Percentiles rank a stretch among this genome's conserved stretches.
These are phyloP conservation scores for Dicyrtoma fusca DNA, from an alignment of 2,888 invertebrate genomes.

Conservation along the genomic window DNA sequence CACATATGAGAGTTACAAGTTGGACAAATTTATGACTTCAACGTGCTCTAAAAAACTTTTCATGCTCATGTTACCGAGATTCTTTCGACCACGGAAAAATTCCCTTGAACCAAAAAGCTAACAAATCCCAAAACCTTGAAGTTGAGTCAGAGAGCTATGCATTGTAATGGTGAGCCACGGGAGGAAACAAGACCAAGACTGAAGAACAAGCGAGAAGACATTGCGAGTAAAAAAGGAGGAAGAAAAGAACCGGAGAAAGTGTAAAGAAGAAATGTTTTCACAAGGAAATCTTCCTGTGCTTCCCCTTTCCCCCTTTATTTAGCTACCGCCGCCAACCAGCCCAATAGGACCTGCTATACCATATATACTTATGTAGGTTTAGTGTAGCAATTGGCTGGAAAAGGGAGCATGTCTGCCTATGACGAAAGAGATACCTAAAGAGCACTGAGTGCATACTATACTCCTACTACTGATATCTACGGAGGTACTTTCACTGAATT, in stretches of 20 bases:
- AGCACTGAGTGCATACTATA: too few species aligned
- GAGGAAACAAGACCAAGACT: too few species aligned
- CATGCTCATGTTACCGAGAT: conserved; percentile 28
- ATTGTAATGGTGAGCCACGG: too few species aligned
- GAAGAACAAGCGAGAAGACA: too few species aligned
- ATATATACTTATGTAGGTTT: too few species aligned
- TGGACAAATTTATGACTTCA: conserved; percentile 43
- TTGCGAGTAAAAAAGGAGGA: too few species aligned
- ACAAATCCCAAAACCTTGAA: neutral
- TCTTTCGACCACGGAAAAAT: conserved; percentile 33
- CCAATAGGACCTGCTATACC: too few species aligned
- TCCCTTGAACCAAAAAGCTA: conserved; percentile 20
- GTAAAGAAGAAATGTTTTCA: conserved; percentile 9
- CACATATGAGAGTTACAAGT: conserved; percentile 41
- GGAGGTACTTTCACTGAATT: too few species aligned
- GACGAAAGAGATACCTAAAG: too few species aligned
- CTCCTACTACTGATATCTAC: too few species aligned
- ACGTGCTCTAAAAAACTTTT: conserved; percentile 37
- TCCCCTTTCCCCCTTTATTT: neutral
- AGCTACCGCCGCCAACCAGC: neutral
- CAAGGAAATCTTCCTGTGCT: neutral
- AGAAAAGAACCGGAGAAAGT: too few species aligned
- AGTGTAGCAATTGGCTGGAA: too few species aligned
- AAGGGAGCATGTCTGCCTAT: neutral
- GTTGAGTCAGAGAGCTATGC: neutral